Base-by-base conservation (phyloP, 2,113 vertebrate species). In the Dissostichus mawsoni region DNA sequence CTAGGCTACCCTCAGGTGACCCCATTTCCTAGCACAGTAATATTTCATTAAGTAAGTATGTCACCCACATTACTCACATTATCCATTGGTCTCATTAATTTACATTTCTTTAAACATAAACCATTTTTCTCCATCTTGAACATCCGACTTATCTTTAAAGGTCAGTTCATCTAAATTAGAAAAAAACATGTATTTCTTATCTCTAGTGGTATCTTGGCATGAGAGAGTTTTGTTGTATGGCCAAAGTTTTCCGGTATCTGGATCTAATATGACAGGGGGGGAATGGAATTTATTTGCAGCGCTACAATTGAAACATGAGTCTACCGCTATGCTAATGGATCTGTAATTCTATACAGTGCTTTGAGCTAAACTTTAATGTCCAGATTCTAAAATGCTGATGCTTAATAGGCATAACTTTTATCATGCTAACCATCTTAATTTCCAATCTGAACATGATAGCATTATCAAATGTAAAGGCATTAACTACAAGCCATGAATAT, bases 41-140 rank as follows among this genome's bases (percentile, higher is more conserved):
- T 53, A 59, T 66, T 63, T 74, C 20, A 67, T 73, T 47, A 66
- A 53, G 20, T 8, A 50, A 69, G 29, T 16, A 89, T 51, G 8
- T 47, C 12, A 62, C 20, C 25, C 51, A 36, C 14, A 66, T 45
- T 20, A 68, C 18, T 44, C 23, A 48, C 10, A 65, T 17, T 13
- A 66, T 55, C 12, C 12, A 50, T 59, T 72, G 2, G 44, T 25
- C 33, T 78, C 7, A 65, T 57, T 62, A 17, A 16, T 75, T 59
- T 61, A 23, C 0, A 11, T 16, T 71, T 71, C 2, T 4, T 61
- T 7, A 25, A 25, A 55, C 14, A 68, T 53, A 8, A 5, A 63
- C 10, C 17, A 12, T 1, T 25, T 73, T 63, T 41, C 33, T 74
- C 11, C n/a, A 11, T 72, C 16, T 59, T 48, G 1, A 69, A 67